Evolutionary conservation across 1,140 invertebrate genomes (phyloP).

Genomic region (Leucophenga varia): DNA sequence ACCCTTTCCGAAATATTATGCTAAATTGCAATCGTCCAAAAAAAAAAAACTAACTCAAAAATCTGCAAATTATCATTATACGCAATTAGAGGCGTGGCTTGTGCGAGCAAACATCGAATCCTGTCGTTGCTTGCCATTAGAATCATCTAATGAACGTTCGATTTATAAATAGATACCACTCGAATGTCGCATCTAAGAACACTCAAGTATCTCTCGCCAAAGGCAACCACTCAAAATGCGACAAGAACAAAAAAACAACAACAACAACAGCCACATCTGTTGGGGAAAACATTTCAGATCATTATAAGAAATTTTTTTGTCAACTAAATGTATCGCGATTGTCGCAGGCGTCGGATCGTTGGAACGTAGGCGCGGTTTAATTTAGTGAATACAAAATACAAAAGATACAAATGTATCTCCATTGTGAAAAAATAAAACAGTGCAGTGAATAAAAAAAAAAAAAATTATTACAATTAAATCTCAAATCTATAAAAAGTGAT

Average conservation of each 20-base stretch:
- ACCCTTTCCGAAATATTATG: too few relatives aligned
- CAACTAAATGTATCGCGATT: conserved; percentile 51
- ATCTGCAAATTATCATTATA: too few relatives aligned
- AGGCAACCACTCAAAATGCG: conserved; percentile 45
- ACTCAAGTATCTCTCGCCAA: conserved; percentile 9
- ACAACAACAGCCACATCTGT: not conserved
- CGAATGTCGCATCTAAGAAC: conserved; percentile 26
- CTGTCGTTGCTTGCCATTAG: conserved; percentile 31
- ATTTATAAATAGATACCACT: conserved; percentile 51
- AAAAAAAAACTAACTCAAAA: conserved; percentile 21
- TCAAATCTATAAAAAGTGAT: not conserved
- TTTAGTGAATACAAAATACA: too few relatives aligned
- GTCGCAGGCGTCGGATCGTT: conserved; percentile 37
- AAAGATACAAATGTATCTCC: too few relatives aligned
- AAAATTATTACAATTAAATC: too few relatives aligned
- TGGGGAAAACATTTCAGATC: conserved; percentile 28
- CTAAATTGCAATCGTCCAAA: not conserved
- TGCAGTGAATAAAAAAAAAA: too few relatives aligned
- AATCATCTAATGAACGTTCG: conserved; percentile 38
- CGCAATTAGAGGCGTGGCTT: conserved; percentile 37
- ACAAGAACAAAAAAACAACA: too few relatives aligned
- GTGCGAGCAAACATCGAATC: conserved; percentile 18
- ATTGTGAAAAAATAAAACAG: too few relatives aligned
- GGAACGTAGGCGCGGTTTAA: too few relatives aligned
- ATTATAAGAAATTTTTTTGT: conserved; percentile 26